Conservation (phyloP, 2,888 invertebrate species). For the Chironomus tentans region DNA sequence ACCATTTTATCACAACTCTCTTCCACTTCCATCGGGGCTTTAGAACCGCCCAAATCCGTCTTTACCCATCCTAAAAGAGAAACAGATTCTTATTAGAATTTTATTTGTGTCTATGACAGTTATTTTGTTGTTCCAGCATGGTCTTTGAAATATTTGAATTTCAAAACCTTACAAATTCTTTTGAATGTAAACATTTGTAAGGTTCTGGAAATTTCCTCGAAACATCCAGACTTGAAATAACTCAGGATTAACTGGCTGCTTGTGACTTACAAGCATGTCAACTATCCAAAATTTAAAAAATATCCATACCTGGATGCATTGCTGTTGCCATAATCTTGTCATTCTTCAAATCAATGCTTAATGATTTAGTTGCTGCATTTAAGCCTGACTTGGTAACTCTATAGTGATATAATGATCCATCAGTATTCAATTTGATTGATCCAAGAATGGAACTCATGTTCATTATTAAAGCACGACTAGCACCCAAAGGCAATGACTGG, state of each 20-base stretch:
- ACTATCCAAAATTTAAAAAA: too few relatives aligned
- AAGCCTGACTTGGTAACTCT: conserved; percentile 80
- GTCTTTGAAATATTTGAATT: too few relatives aligned
- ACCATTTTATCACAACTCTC: conserved; percentile 58
- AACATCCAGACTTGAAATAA: too few relatives aligned
- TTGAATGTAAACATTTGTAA: too few relatives aligned
- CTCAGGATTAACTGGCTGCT: too few relatives aligned
- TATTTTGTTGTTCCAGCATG: too few relatives aligned
- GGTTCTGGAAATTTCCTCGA: too few relatives aligned
- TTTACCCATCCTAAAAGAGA: conserved; percentile 56
- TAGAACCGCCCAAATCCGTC: conserved; percentile 79
- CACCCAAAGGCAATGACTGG: conserved; percentile 47
- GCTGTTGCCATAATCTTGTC: conserved; percentile 63
- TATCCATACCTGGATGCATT: conserved; percentile 63
- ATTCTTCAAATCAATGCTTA: conserved; percentile 69
- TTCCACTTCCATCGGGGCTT: conserved; percentile 64
- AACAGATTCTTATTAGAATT: too few relatives aligned
- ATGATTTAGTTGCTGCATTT: conserved; percentile 76
- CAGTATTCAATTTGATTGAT: conserved; percentile 63
- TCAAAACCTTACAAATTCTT: too few relatives aligned
- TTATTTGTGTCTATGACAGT: too few relatives aligned
- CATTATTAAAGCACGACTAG: conserved; percentile 60
- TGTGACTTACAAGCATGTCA: too few relatives aligned
- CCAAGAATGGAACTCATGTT: conserved; percentile 78
- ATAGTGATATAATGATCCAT: conserved; percentile 77